Evolutionary conservation across 2,797 vertebrate species (phyloP).

Genomic region (Lacerta agilis): DNA sequence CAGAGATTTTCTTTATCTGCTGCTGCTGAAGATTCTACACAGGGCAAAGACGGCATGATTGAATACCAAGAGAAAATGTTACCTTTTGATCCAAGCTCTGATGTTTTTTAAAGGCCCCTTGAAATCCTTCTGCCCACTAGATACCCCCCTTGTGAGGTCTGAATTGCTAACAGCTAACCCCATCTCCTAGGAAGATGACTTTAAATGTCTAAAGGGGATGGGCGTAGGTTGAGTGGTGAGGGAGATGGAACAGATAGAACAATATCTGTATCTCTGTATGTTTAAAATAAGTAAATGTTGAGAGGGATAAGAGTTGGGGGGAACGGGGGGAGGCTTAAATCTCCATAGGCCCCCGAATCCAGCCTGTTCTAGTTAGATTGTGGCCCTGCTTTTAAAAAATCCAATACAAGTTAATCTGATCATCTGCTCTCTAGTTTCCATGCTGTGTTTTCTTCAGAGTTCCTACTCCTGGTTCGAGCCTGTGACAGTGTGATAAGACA

Average conservation of each 20-base stretch:
- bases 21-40: constrained; percentile 6
- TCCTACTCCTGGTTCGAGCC: constrained; percentile 93
- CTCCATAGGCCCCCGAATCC: constrained; percentile 85
- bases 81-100: constrained; percentile 20
- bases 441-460: constrained; percentile 91
- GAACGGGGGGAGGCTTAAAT: constrained; percentile 73
- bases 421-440: constrained; percentile 93
- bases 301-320: constrained; percentile 45
- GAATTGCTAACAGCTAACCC: constrained; percentile 83
- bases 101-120: constrained; percentile 52
- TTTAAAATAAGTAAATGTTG: constrained; percentile 44
- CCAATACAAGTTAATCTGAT: constrained; percentile 95
- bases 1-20: constrained; percentile 30
- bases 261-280: constrained; percentile 16
- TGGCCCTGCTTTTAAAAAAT: constrained; percentile 88
- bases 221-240: constrained; percentile 78
- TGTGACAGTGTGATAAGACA: constrained; percentile 99
- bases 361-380: constrained; percentile 92
- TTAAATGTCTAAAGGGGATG: constrained; percentile 76
- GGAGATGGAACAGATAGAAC: constrained; percentile 62
- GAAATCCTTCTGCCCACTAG: constrained; percentile 77
- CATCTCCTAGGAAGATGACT: constrained; percentile 78
- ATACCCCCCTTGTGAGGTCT: constrained; percentile 78
- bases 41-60: constrained; percentile 28
- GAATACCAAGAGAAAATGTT: constrained; percentile 34